Conservation (phyloP, 1,140 invertebrate genomes). For the Eufriesea mexicana region DNA sequence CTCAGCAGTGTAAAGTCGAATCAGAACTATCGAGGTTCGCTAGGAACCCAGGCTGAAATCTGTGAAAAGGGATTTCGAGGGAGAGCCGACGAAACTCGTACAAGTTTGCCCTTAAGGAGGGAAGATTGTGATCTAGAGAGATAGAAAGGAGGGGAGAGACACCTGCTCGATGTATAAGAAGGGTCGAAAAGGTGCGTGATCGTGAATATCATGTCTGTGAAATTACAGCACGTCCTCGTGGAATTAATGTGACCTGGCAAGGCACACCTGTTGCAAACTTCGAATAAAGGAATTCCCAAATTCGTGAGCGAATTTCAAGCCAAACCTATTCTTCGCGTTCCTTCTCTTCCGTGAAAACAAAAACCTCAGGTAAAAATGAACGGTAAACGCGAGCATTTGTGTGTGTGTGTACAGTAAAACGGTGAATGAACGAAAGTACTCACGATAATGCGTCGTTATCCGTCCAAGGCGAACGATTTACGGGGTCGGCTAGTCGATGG, state of each 20-base stretch:
- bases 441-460: neutral
- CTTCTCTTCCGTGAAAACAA: neutral
- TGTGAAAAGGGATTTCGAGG: neutral
- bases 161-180: constrained; percentile 36
- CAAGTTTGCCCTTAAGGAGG: neutral
- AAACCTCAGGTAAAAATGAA: neutral
- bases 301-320: neutral
- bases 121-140: constrained; percentile 25
- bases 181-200: constrained; percentile 31
- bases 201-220: constrained; percentile 35
- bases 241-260: constrained; percentile 31
- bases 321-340: no score
- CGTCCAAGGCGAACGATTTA: constrained; percentile 26
- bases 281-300: neutral
- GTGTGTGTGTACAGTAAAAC: no score
- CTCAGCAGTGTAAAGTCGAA: neutral
- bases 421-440: neutral
- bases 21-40: neutral
- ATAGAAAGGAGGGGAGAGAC: constrained; percentile 21
- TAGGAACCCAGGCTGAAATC: neutral
- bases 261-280: constrained; percentile 32
- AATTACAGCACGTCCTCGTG: constrained; percentile 30
- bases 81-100: neutral
- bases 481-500: neutral
- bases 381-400: neutral